Conservation (phyloP, 1,140 invertebrate genomes). For the Pteromalus puparum region DNA sequence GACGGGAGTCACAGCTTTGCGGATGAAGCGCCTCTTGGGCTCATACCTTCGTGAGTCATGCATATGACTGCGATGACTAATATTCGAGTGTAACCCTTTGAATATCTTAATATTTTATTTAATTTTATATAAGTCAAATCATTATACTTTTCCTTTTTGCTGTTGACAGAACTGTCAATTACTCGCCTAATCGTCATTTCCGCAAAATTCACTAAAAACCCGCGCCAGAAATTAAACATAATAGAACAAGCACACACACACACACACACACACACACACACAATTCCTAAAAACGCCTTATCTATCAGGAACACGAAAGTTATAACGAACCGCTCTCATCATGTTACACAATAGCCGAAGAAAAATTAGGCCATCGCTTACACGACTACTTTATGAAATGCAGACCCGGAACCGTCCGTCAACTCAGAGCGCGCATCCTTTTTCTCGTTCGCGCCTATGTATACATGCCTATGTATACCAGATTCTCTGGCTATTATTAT, state of each 20-base stretch:
- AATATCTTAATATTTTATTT: no score
- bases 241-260: no score
- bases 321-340: no score
- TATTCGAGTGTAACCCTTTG: neutral
- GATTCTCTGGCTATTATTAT: neutral
- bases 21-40: no score
- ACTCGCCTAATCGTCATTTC: no score
- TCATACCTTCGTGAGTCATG: neutral
- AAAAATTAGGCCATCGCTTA: neutral
- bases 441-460: slow-evolving; percentile 6
- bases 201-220: no score
- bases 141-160: no score
- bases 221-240: no score
- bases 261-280: no score
- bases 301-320: neutral
- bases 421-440: slow-evolving; percentile 25
- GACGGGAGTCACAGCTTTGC: no score
- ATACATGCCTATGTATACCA: neutral
- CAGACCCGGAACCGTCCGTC: slow-evolving; percentile 26
- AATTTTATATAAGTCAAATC: no score
- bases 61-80: neutral
- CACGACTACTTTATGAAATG: neutral
- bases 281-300: neutral
- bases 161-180: no score
- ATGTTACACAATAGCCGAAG: neutral